These are phyloP conservation scores for Heterodera schachtii DNA, from an alignment of 1,140 invertebrate species.

Conservation along the genomic window DNA sequence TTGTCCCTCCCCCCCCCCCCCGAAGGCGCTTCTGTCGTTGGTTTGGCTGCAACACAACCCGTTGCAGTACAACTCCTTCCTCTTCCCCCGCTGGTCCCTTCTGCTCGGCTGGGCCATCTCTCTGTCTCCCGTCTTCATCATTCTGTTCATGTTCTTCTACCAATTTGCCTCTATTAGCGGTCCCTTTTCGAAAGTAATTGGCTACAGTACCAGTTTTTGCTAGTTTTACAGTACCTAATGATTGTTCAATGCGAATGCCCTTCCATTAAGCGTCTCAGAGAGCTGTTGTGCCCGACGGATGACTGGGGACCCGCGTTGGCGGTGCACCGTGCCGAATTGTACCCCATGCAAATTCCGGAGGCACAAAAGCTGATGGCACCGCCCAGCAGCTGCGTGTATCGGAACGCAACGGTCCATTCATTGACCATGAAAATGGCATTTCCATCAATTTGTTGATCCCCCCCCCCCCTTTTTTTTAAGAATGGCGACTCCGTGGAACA, in stretches of 20 bases:
- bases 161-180: conserved; percentile 32
- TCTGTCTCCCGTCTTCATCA: conserved; percentile 49
- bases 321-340: conserved; percentile 60
- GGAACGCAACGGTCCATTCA: conserved; percentile 6
- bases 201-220: conserved; percentile 31
- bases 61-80: conserved; percentile 52
- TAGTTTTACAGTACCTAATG: background rate
- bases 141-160: conserved; percentile 44
- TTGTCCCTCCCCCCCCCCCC: conserved; percentile 1
- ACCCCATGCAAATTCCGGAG: conserved; percentile 64
- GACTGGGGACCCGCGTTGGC: conserved; percentile 65
- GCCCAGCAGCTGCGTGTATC: conserved; percentile 20
- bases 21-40: conserved; percentile 60
- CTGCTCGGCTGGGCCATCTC: conserved; percentile 62
- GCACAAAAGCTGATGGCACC: conserved; percentile 53
- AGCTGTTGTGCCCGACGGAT: conserved; percentile 60
- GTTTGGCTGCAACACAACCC: conserved; percentile 59
- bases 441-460: too few relatives aligned
- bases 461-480: background rate
- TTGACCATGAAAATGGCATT: too few relatives aligned
- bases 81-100: conserved; percentile 57
- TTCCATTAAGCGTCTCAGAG: conserved; percentile 36
- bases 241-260: too few relatives aligned
- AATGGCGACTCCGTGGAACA: conserved; percentile 23
- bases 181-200: conserved; percentile 23